phyloP scores from a whole-genome alignment of 2,113 vertebrate species.

The Calyptommatus sinebrachiatus region DNA sequence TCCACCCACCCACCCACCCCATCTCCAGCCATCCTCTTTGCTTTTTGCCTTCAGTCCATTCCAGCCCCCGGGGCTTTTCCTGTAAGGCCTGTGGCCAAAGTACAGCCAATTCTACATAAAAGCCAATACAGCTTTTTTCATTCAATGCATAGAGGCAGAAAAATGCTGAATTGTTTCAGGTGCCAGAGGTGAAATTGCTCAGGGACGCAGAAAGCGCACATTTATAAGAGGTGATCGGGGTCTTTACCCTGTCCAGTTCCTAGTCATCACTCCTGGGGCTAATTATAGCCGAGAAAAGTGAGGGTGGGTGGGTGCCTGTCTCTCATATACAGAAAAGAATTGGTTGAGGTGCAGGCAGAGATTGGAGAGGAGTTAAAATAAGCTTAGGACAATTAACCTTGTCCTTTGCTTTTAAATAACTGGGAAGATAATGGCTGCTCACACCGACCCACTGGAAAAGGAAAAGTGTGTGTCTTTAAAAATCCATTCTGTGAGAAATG shows the following conservation, averaged over 20 bases:
- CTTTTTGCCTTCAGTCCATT: too few species aligned
- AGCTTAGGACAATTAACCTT: neutral
- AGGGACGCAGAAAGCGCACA: neutral
- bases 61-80: too few species aligned
- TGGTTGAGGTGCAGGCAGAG: too few species aligned
- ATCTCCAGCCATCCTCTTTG: too few species aligned
- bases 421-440: neutral
- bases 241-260: neutral
- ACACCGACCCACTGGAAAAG: neutral
- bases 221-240: neutral
- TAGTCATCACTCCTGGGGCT: neutral
- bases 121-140: neutral
- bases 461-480: neutral
- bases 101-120: neutral
- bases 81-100: neutral
- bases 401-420: neutral
- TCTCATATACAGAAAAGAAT: neutral
- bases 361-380: neutral
- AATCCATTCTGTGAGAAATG: too few species aligned
- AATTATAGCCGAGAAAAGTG: neutral
- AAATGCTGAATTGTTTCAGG: neutral
- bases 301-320: neutral
- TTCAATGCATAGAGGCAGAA: neutral
- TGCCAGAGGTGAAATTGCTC: neutral
- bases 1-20: too few species aligned